These are phyloP conservation scores for Microctenopoma lineatum DNA, from an alignment of 2,797 vertebrate species.

Conservation along the genomic window DNA sequence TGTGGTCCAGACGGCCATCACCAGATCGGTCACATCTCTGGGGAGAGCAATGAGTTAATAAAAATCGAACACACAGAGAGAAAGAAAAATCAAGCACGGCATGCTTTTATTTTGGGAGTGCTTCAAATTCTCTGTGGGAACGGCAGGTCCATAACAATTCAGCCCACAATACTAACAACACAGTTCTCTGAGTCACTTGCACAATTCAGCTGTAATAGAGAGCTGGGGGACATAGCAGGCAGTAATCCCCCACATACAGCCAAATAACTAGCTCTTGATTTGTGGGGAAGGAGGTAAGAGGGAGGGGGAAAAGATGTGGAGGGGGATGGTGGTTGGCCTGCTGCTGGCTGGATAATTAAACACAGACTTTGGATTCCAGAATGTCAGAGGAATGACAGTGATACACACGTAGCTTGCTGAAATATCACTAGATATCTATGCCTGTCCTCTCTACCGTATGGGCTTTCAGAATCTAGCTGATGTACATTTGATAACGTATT, in stretches of 20 bases:
- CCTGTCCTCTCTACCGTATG: background rate
- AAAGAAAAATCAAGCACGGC: slow-evolving; percentile 8
- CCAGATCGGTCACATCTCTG: slow-evolving; percentile 92
- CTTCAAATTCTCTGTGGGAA: slow-evolving; percentile 26
- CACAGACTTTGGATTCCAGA: slow-evolving; percentile 47
- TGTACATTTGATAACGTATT: background rate
- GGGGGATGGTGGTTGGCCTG: slow-evolving; percentile 18
- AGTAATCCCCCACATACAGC: slow-evolving; percentile 48
- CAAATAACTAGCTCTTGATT: slow-evolving; percentile 50
- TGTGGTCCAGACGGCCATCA: slow-evolving; percentile 88
- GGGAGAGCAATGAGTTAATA: background rate
- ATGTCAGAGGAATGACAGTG: slow-evolving; percentile 32
- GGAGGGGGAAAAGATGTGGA: slow-evolving; percentile 20
- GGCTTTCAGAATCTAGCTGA: slow-evolving; percentile 1
- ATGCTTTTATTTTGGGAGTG: slow-evolving; percentile 44
- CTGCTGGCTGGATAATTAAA: slow-evolving; percentile 58
- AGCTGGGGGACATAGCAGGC: slow-evolving; percentile 43
- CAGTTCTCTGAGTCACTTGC: slow-evolving; percentile 13
- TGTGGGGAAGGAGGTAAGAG: slow-evolving; percentile 41
- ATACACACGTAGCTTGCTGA: slow-evolving; percentile 14
- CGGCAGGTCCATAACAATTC: slow-evolving; percentile 37
- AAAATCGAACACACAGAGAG: background rate
- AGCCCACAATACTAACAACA: slow-evolving; percentile 33
- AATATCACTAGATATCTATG: background rate
- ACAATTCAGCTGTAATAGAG: slow-evolving; percentile 41